Evolutionary conservation across 2,113 vertebrate genomes (phyloP).

Genomic region (Galemys pyrenaicus): DNA sequence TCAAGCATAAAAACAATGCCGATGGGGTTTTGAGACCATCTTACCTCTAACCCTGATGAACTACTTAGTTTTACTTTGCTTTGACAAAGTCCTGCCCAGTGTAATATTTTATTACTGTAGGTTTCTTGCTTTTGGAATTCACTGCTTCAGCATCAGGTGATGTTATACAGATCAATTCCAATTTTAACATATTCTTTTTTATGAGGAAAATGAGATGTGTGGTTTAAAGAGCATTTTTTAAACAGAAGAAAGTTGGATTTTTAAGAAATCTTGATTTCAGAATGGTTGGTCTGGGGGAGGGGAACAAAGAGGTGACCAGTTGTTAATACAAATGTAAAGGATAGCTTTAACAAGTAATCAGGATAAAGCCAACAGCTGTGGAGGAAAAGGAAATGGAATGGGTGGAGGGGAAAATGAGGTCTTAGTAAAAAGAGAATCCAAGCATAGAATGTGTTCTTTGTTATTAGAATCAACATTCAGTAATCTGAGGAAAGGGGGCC

Average conservation of each 20-base stretch:
- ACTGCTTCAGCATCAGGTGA: slow-evolving; percentile 14
- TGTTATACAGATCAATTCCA: slow-evolving; percentile 43
- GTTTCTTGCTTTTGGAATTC: slow-evolving; percentile 60
- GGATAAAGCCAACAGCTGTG: slow-evolving; percentile 69
- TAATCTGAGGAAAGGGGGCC: slow-evolving; percentile 60
- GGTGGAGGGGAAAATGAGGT: slow-evolving; percentile 48
- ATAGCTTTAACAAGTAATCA: slow-evolving; percentile 67
- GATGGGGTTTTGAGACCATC: not conserved
- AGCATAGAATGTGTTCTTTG: slow-evolving; percentile 73
- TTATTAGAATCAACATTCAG: slow-evolving; percentile 69
- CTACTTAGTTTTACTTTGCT: slow-evolving; percentile 47
- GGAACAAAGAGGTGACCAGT: slow-evolving; percentile 45
- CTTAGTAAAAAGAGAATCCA: slow-evolving; percentile 59
- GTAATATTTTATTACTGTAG: slow-evolving; percentile 7
- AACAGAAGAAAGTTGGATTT: slow-evolving; percentile 27
- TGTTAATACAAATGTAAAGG: slow-evolving; percentile 74
- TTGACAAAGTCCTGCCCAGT: not conserved
- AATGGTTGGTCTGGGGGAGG: not conserved
- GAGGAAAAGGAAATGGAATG: slow-evolving; percentile 70
- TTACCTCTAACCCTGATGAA: not conserved
- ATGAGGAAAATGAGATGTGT: slow-evolving; percentile 41
- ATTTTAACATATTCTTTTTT: slow-evolving; percentile 35
- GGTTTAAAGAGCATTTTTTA: slow-evolving; percentile 44
- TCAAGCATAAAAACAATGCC: slow-evolving; percentile 26
- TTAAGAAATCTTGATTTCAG: not conserved